Evolutionary conservation across 2,888 invertebrate genomes (phyloP), one percentile per base, ranked within the genome.

Genomic region (Crematogaster levior): DNA sequence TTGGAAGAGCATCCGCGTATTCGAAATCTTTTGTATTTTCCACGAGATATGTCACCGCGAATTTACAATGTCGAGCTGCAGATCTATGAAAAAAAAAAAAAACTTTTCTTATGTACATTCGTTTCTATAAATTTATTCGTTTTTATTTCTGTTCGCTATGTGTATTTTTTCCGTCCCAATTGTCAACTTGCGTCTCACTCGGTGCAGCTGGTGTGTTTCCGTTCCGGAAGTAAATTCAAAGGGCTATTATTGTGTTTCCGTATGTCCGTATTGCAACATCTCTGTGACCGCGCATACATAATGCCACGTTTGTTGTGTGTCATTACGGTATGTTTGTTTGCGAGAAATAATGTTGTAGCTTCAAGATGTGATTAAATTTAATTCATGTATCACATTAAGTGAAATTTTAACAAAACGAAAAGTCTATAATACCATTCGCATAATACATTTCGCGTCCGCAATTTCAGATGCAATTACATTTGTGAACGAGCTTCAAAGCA

Each of bases 181-280:
- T 79, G 43, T 43, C 12, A 15, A 56, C 58, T 65, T 43, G 34
- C 68, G 43, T 56, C 56, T n/a, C 56, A 10, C 27, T 43, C 65
- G 10, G 61, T 34, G 18, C 24, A 37, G 56, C 58, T 21, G 56
- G 24, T 6, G n/a, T 18, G 30, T 65, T 74, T 74, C 60, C 73
- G 60, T 43, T 56, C 68, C 77, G 77, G 68, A 79, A 79, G 77
- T 68, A 56, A 68, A 79, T 79, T 68, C 68, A 43, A 68, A 68
- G 27, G 77, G 24, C 68, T 43, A 43, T 79, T 79, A 56, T 56
- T 68, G 77, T 56, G 56, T 30, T 79, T 79, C 68, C 77, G 77
- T 56, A 21, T 77, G 43, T 56, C 43, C 30, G 51, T 61, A 53
- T 40, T 65, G 43, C 56, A 30, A 68, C 56, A 77, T 53, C 53